These are phyloP conservation scores for Heterotis niloticus DNA, from an alignment of 2,113 vertebrate genomes.

Conservation along the genomic window DNA sequence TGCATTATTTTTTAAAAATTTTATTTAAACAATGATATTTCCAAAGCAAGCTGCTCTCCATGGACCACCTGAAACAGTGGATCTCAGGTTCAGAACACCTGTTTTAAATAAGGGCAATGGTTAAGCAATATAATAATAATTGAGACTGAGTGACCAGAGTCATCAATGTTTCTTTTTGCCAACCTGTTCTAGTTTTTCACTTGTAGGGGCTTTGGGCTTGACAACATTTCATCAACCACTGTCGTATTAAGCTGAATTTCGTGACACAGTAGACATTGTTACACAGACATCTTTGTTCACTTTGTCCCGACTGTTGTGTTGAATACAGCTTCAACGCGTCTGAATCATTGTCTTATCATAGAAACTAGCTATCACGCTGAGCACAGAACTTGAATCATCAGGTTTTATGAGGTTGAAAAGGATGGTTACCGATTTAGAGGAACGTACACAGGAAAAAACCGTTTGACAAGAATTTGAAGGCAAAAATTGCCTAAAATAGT, in stretches of 20 bases:
- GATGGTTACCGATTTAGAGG: not conserved
- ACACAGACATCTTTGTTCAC: not conserved
- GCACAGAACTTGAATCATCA: constrained; percentile 10
- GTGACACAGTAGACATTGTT: not conserved
- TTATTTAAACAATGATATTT: no score
- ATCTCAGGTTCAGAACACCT: no score
- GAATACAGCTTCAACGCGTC: not conserved
- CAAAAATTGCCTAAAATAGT: not conserved
- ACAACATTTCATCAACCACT: not conserved
- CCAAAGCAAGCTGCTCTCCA: no score
- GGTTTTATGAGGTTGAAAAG: constrained; percentile 6
- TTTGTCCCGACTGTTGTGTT: not conserved
- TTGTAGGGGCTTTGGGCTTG: not conserved
- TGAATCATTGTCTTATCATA: constrained; percentile 5
- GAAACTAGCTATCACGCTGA: not conserved
- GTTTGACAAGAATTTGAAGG: not conserved
- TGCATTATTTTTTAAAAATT: no score
- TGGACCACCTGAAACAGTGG: no score
- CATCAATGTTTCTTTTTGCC: not conserved
- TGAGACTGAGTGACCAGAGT: no score
- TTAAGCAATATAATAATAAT: no score
- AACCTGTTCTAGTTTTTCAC: not conserved
- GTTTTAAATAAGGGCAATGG: no score
- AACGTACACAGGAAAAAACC: not conserved
- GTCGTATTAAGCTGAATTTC: not conserved